Evolutionary conservation across 2,797 vertebrate species (phyloP).

Genomic region (Dromococcyx pavoninus): DNA sequence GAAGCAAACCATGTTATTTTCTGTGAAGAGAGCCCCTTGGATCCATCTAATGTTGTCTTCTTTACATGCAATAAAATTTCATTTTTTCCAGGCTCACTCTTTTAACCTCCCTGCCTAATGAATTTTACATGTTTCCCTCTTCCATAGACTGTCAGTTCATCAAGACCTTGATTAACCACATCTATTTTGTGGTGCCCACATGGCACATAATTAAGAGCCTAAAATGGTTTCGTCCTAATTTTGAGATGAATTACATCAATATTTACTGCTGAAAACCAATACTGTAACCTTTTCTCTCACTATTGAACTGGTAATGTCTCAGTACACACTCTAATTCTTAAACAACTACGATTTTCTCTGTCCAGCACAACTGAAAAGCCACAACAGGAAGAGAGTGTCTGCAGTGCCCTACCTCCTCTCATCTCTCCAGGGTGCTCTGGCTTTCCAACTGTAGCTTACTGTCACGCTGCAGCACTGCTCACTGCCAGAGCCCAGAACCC

Average conservation of each 20-base stretch:
- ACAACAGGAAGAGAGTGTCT: neutral
- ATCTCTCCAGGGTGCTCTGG: neutral
- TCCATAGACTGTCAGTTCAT: neutral
- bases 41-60: neutral
- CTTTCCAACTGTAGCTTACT: neutral
- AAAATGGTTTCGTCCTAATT: neutral
- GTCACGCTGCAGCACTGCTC: neutral
- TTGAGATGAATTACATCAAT: neutral
- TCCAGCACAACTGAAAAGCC: neutral
- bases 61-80: neutral
- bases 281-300: neutral
- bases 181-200: fast-evolving
- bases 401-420: neutral
- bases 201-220: neutral
- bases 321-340: neutral
- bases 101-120: neutral
- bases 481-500: neutral
- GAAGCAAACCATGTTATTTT: neutral
- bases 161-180: neutral
- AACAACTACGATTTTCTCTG: neutral
- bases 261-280: neutral
- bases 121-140: neutral
- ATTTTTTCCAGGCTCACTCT: neutral
- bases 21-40: neutral
- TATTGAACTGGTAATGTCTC: neutral